phyloP scores from a whole-genome alignment of 1,140 invertebrate species.

The Lordiphosa collinella region DNA sequence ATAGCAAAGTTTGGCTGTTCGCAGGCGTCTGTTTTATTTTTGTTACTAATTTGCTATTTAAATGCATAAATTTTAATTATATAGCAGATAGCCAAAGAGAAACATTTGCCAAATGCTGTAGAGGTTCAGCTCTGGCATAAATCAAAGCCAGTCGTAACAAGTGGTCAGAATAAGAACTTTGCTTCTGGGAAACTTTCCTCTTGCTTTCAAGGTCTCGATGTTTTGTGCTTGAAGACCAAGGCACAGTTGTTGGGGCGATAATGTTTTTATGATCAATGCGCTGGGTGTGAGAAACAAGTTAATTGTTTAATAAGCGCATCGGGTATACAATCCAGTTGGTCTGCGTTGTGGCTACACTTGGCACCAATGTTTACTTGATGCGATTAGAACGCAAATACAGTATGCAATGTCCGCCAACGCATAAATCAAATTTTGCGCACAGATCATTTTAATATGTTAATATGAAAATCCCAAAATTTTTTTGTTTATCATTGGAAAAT shows the following conservation, averaged over 20 bases:
- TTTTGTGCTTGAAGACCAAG: constrained; percentile 8
- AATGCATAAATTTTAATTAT: constrained; percentile 77
- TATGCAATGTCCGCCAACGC: too few relatives aligned
- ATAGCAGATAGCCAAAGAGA: constrained; percentile 41
- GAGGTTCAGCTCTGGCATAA: constrained; percentile 20
- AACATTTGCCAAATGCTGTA: constrained; percentile 39
- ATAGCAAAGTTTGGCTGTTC: too few relatives aligned
- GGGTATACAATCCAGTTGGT: background rate
- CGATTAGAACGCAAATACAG: too few relatives aligned
- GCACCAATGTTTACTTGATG: too few relatives aligned
- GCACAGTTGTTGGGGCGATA: constrained; percentile 23
- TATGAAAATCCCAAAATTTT: too few relatives aligned
- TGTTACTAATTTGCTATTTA: constrained; percentile 72
- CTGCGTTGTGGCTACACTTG: background rate
- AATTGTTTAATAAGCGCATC: constrained; percentile 49
- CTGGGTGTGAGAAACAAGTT: constrained; percentile 45
- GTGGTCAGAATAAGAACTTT: constrained; percentile 44
- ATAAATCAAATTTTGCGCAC: too few relatives aligned
- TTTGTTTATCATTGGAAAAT: too few relatives aligned
- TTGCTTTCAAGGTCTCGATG: constrained; percentile 17
- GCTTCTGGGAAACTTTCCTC: constrained; percentile 25
- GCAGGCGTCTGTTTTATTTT: constrained; percentile 56
- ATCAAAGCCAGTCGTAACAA: constrained; percentile 41
- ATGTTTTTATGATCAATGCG: constrained; percentile 52
- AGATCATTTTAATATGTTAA: too few relatives aligned